Percentiles rank a stretch among this genome's conserved stretches.
These are phyloP conservation scores for Nematostella vectensis DNA, from an alignment of 92 coral and sea anemone species.

Conservation along the genomic window DNA sequence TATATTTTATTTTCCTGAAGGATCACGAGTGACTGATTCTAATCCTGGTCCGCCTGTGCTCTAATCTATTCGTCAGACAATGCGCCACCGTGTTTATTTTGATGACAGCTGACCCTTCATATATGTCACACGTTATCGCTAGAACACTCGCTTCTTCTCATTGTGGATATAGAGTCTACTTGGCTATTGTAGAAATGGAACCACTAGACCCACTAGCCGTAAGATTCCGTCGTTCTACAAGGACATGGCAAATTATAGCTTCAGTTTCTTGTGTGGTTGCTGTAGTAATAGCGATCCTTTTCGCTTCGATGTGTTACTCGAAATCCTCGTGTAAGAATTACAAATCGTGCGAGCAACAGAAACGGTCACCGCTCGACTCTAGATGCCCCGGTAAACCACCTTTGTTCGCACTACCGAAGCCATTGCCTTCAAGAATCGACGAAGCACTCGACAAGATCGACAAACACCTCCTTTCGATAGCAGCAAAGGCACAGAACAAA, in stretches of 20 bases:
- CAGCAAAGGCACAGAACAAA: slow-evolving; percentile 10
- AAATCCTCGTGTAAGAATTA: not conserved
- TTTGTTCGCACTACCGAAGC: slow-evolving; percentile 11
- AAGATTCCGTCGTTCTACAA: slow-evolving; percentile 7
- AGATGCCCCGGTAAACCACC: slow-evolving; percentile 18
- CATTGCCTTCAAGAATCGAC: slow-evolving; percentile 5
- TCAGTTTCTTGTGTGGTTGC: slow-evolving; percentile 16
- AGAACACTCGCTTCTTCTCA: too few species aligned
- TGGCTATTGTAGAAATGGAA: slow-evolving; percentile 7
- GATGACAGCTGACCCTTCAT: too few species aligned
- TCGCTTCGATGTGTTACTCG: not conserved
- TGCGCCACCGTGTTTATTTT: too few species aligned
- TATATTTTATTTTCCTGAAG: too few species aligned
- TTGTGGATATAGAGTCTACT: too few species aligned
- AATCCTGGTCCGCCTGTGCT: too few species aligned
- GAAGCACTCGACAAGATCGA: slow-evolving; percentile 12
- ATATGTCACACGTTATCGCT: too few species aligned
- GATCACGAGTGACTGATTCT: too few species aligned
- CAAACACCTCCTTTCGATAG: slow-evolving; percentile 29
- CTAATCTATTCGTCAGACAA: too few species aligned
- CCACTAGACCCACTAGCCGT: not conserved
- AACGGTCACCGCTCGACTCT: not conserved
- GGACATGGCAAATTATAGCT: slow-evolving; percentile 23
- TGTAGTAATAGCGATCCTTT: not conserved
- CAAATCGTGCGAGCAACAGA: not conserved